Conservation (phyloP, 2,888 invertebrate genomes). For the Drosophila seclusa region DNA sequence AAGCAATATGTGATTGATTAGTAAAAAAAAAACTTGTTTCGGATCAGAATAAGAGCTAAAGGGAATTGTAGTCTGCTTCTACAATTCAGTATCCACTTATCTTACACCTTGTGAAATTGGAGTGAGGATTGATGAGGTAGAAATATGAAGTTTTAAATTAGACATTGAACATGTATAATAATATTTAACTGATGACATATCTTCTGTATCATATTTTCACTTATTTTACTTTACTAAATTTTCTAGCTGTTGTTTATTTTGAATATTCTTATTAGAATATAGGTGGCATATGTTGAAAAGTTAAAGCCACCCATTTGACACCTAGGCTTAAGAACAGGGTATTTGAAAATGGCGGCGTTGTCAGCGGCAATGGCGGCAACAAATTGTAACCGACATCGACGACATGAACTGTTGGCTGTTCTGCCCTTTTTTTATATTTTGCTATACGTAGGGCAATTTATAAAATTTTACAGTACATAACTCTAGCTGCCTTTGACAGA, state of each 20-base stretch:
- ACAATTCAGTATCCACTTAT: not conserved
- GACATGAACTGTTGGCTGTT: slow-evolving; percentile 31
- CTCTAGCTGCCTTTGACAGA: slow-evolving; percentile 16
- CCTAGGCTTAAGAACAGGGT: not conserved
- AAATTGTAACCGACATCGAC: slow-evolving; percentile 55
- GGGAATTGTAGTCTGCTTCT: not conserved
- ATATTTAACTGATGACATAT: not conserved
- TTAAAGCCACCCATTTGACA: not conserved
- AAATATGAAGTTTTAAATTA: not conserved
- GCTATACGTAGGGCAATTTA: slow-evolving; percentile 50
- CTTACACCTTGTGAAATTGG: accelerated
- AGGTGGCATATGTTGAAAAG: accelerated
- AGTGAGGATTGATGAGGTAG: not conserved
- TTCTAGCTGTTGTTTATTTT: not conserved
- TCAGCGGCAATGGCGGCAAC: slow-evolving; percentile 32
- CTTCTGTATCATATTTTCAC: not conserved
- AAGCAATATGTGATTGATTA: not conserved
- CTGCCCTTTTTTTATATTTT: slow-evolving; percentile 13
- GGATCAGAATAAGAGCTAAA: not conserved
- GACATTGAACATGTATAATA: not conserved
- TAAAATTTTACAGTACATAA: slow-evolving; percentile 67
- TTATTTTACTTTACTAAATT: not conserved
- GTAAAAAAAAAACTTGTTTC: not conserved
- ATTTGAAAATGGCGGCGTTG: slow-evolving; percentile 31
- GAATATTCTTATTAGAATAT: not conserved